Conservation (phyloP, 2,113 vertebrate species). For the Pungitius pungitius region DNA sequence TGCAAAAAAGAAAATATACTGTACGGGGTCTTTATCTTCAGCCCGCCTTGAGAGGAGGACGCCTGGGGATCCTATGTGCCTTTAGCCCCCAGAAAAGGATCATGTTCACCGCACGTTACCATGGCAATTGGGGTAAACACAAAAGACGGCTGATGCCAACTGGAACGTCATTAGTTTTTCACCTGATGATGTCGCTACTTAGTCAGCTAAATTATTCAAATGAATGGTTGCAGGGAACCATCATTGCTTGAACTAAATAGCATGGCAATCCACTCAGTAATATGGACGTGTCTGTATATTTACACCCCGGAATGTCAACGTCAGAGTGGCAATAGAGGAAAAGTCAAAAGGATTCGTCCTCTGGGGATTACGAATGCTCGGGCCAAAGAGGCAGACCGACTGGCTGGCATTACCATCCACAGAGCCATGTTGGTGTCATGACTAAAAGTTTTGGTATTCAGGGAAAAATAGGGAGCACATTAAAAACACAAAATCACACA, state of each 20-base stretch:
- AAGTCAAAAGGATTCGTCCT: neutral
- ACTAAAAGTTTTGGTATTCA: neutral
- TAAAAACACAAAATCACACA: neutral
- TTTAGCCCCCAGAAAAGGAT: neutral
- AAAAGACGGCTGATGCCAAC: neutral
- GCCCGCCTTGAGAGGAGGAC: neutral
- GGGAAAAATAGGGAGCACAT: neutral
- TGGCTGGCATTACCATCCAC: neutral
- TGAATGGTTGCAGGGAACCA: neutral
- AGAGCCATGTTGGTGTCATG: neutral
- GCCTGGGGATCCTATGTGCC: constrained; percentile 3
- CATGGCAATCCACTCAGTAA: neutral
- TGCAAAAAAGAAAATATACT: neutral
- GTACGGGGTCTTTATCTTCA: neutral
- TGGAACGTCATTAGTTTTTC: neutral
- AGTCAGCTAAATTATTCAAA: neutral
- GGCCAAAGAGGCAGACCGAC: neutral
- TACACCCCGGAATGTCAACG: neutral
- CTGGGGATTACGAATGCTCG: neutral
- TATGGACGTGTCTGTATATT: neutral
- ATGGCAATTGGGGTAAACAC: neutral
- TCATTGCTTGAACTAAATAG: neutral
- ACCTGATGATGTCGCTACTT: neutral
- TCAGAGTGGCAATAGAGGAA: neutral
- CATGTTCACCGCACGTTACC: neutral